phyloP scores from a whole-genome alignment of 2,113 vertebrate genomes.

The Catagonus wagneri region DNA sequence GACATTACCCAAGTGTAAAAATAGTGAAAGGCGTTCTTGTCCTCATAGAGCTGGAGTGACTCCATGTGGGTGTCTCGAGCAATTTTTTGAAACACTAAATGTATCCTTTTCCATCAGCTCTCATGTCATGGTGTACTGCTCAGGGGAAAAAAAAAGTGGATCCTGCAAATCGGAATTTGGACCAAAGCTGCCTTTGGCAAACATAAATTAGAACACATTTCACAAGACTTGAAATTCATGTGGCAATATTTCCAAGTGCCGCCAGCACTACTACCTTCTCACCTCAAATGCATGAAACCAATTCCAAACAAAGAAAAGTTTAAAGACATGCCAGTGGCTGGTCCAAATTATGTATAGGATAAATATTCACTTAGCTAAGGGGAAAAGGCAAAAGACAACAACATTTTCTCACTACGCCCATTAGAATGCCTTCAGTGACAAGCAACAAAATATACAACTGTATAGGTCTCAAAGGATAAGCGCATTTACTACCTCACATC shows the following conservation, averaged over 20 bases:
- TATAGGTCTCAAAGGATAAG: not conserved
- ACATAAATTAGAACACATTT: constrained; percentile 18
- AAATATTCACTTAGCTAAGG: not conserved
- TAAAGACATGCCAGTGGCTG: not conserved
- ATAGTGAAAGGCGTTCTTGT: not conserved
- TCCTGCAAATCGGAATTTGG: not conserved
- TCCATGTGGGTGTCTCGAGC: not conserved
- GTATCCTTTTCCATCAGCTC: not conserved
- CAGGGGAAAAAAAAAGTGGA: constrained; percentile 37
- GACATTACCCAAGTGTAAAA: constrained; percentile 13
- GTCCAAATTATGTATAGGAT: not conserved
- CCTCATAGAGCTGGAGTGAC: not conserved
- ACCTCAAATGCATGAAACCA: not conserved
- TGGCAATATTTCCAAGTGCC: not conserved
- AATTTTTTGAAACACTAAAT: constrained; percentile 39
- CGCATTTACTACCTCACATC: not conserved
- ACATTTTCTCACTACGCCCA: not conserved
- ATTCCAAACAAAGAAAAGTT: not conserved
- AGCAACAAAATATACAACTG: not conserved
- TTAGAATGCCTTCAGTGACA: not conserved
- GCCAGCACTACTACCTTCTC: not conserved
- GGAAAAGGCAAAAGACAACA: not conserved
- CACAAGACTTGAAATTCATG: not conserved
- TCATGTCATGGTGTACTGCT: not conserved
- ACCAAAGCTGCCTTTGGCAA: not conserved